Evolutionary conservation across 2,113 vertebrate genomes (phyloP).

Genomic region (Heterochromis multidens): DNA sequence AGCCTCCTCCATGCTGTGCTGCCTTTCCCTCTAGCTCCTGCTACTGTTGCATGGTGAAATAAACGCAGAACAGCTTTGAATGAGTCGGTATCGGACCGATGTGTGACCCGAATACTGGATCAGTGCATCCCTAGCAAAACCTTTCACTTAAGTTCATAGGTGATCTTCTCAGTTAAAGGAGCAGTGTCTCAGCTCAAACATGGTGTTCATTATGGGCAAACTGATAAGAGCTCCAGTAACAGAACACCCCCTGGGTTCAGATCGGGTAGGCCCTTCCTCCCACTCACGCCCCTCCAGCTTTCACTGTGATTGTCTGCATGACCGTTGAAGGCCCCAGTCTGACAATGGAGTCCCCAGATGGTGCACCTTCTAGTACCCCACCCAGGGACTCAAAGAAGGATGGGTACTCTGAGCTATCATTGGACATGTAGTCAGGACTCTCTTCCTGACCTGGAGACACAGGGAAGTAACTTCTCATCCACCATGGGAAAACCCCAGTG

Average conservation of each 20-base stretch:
- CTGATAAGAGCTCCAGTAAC: too few species aligned
- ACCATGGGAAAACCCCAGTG: too few species aligned
- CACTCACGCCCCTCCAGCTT: not conserved
- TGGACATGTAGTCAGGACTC: not conserved
- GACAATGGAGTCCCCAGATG: too few species aligned
- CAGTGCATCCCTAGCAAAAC: not conserved
- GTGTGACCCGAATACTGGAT: not conserved
- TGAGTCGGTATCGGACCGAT: rapidly evolving
- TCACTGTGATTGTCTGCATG: not conserved
- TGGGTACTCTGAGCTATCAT: not conserved
- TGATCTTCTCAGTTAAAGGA: not conserved
- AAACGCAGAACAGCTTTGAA: not conserved
- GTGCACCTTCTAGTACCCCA: not conserved
- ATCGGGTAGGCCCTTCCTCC: rapidly evolving
- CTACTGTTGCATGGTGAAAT: not conserved
- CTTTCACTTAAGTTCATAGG: too few species aligned
- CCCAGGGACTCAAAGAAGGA: not conserved
- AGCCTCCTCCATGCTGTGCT: too few species aligned
- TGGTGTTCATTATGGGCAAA: not conserved
- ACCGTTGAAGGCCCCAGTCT: too few species aligned
- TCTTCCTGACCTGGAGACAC: rapidly evolving
- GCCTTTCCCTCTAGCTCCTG: not conserved
- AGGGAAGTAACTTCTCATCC: not conserved
- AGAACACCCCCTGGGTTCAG: too few species aligned
- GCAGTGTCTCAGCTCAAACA: not conserved